A percentile compares a stretch with the other conserved stretches of the same genome.
These are phyloP conservation scores for Caracal caracal DNA, from an alignment of 2,113 vertebrate genomes.

Conservation along the genomic window DNA sequence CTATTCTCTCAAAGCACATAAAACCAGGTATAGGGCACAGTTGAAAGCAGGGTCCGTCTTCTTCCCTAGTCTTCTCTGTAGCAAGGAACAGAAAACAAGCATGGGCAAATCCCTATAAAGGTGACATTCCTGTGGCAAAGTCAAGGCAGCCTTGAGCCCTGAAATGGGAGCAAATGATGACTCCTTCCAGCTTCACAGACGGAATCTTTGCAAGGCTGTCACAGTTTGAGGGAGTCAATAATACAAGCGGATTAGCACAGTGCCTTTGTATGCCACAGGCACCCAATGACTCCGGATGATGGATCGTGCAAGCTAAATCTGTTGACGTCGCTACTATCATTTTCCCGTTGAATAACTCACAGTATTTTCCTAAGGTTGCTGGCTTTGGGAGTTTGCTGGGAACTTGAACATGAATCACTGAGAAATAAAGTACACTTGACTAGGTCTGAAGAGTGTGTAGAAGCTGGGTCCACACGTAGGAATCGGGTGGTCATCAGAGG, in stretches of 20 bases:
- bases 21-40: constrained; percentile 26
- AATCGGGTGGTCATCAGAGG: background rate
- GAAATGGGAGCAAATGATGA: background rate
- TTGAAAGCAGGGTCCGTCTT: constrained; percentile 53
- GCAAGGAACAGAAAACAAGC: constrained; percentile 28
- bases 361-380: constrained; percentile 63
- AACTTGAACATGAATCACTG: background rate
- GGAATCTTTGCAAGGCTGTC: background rate
- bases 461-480: background rate
- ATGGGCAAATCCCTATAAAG: background rate
- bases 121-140: background rate
- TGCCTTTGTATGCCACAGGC: background rate
- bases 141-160: background rate
- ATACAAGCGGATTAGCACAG: background rate
- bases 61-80: background rate
- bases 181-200: background rate
- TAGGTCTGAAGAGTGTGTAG: background rate
- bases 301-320: background rate
- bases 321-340: background rate
- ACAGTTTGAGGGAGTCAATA: background rate
- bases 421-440: constrained; percentile 21
- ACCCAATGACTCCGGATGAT: background rate
- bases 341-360: constrained; percentile 33
- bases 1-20: constrained; percentile 21
- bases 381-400: constrained; percentile 14